Evolutionary conservation across 2,888 invertebrate genomes (phyloP).

Genomic region (Campaea margaritaria): DNA sequence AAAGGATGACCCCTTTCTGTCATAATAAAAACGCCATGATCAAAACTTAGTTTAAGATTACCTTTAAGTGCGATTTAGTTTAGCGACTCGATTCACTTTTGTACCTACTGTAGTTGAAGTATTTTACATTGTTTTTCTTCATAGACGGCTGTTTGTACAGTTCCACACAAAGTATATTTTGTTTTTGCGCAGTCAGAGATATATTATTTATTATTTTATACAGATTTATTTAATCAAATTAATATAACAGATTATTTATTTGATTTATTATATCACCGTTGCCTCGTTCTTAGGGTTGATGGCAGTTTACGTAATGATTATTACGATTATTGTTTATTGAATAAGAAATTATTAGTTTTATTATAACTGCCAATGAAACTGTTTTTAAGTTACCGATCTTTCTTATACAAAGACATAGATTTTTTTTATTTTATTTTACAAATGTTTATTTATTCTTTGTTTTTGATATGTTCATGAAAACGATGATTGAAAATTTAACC

Average conservation of each 20-base stretch:
- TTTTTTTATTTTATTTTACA: conserved; percentile 60
- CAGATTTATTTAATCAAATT: conserved; percentile 71
- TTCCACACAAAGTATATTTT: conserved; percentile 73
- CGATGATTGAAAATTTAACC: conserved; percentile 52
- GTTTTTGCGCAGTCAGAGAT: conserved; percentile 72
- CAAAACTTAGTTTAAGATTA: conserved; percentile 75
- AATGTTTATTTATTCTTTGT: conserved; percentile 58
- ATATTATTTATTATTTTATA: conserved; percentile 70
- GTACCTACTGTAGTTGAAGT: conserved; percentile 77
- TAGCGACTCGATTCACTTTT: conserved; percentile 72
- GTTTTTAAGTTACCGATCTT: conserved; percentile 78
- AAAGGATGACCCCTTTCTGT: conserved; percentile 69
- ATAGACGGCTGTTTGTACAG: conserved; percentile 74
- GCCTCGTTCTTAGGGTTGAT: conserved; percentile 66
- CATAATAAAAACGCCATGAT: conserved; percentile 79
- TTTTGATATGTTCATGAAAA: conserved; percentile 51
- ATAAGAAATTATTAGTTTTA: conserved; percentile 62
- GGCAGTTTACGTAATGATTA: conserved; percentile 65
- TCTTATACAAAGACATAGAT: conserved; percentile 74
- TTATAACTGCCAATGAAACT: conserved; percentile 74
- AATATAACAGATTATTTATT: conserved; percentile 73
- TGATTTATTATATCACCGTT: conserved; percentile 66
- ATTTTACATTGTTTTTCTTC: conserved; percentile 60
- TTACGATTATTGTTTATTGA: conserved; percentile 49
- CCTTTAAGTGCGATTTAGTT: conserved; percentile 72